Evolutionary conservation across 2,797 vertebrate species (phyloP).

Genomic region (Trachurus trachurus): DNA sequence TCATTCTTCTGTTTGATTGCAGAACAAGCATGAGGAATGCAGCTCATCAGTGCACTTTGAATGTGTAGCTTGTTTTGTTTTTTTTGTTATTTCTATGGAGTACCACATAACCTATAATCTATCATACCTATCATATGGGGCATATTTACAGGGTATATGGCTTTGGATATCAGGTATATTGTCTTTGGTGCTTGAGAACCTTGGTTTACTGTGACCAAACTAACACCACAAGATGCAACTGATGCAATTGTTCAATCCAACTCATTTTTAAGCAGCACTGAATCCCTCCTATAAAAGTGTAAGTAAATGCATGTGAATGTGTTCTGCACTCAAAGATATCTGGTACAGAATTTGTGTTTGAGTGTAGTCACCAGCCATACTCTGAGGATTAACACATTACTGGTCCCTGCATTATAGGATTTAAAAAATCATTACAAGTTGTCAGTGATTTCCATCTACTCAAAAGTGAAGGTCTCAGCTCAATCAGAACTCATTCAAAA

Average conservation of each 20-base stretch:
- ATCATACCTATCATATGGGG: too few species aligned
- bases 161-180: too few species aligned
- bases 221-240: neutral
- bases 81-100: neutral
- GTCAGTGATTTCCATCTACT: constrained; percentile 34
- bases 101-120: neutral
- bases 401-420: constrained; percentile 40
- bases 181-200: neutral
- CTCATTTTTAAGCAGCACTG: neutral
- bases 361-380: neutral
- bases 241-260: neutral
- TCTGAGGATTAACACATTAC: constrained; percentile 8
- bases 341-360: neutral
- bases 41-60: neutral
- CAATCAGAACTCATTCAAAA: constrained; percentile 20
- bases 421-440: constrained; percentile 50
- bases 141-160: neutral
- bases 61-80: neutral
- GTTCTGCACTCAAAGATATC: constrained; percentile 7
- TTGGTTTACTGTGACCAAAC: neutral
- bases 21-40: neutral
- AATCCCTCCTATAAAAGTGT: constrained; percentile 5
- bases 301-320: neutral
- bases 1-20: neutral
- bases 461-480: constrained; percentile 16